Base-by-base conservation (phyloP, 1,140 invertebrate species). In the Drosophila nebulosa region DNA sequence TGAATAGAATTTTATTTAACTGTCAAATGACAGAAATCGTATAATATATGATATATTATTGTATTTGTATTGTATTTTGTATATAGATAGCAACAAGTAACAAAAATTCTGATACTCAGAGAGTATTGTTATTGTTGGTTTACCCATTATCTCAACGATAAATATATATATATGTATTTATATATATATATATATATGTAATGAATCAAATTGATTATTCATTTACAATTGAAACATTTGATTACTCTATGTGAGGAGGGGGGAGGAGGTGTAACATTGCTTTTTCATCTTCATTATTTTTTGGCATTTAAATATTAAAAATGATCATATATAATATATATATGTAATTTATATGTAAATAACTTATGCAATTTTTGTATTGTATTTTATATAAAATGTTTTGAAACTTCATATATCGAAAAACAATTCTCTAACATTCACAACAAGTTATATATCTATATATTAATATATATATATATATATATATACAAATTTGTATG, bases 61-160 rank as follows among this genome's bases (percentile, higher is more conserved):
- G 60, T 72, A 64, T 73, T 58, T 73, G 32, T 72, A 35, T 26
- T 26, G 21, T 58, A 24, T 56, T 39, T 58, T 76, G 77, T 85
- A 84, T 83, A 83, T 76, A 83, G 79, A 84, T 84, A 84, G 80
- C 79, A 84, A 84, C 79, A 84, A 84, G 69, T 85, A 86, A 84
- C 80, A 77, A 73, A 79, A 80, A 74, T 68, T 51, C 50, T 64
- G 67, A 72, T 64, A 58, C 52, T 71, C 67, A 42, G 14, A 35
- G 10, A n/a, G 27, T 32, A 56, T 53, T 26, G 12, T 53, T 32
- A 56, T 30, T 56, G 21, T 16, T 26, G 22, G 24, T 32, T 16
- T 56, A 32, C 26, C 26, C 30, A 56, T 27, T 22, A 52, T 55
- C 57, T 75, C 63, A 71, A 71, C 63, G 72, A 42, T 75, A 27